Base-by-base conservation (phyloP, 2,113 vertebrate species). In the Gobius niger region DNA sequence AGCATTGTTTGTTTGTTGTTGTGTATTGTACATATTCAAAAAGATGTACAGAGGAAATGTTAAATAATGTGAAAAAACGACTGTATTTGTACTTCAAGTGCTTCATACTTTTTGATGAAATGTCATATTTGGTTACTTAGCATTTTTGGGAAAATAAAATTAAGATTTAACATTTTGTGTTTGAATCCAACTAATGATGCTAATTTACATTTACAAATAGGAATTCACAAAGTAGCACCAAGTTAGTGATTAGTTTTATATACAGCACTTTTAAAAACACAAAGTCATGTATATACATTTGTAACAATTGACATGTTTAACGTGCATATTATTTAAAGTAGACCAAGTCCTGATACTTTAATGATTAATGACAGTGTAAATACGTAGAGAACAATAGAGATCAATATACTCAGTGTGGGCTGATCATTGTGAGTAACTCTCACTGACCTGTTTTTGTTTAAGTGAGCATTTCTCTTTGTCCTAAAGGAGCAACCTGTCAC, bases 401-500 rank as follows among this genome's bases (percentile, higher is more conserved):
- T 60, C 57, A 42, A 60, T 42, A 44, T 14, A 14, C 53, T 56
- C n/a, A 59, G 13, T 59, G 7, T 41, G 40, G 15, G 44, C 8
- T 40, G 7, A 14, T 19, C 12, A 3, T 40, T 56, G 53, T 12
- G 24, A 6, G 6, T 15, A 40, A 57, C 54, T 40, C 13, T 15
- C 7, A 40, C 10, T 18, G 3, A 4, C 18, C 52, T 54, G 18
- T 18, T 54, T 16, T 54, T 24, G 49, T 52, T 50, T 52, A 40
- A 46, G 44, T 15, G 46, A 14, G 6, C 9, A 11, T 24, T n/a
- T 14, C n/a, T 53, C 13, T 46, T 46, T 18, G 7, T 57, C 7
- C 46, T 47, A 14, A 49, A 6, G 50, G 59, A 14, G 8, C 47
- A 46, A 46, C 14, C 77, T 76, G 71, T 85, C 54, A 10, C 4